phyloP scores from a whole-genome alignment of 2,113 vertebrate species.

The Madoqua kirkii region DNA sequence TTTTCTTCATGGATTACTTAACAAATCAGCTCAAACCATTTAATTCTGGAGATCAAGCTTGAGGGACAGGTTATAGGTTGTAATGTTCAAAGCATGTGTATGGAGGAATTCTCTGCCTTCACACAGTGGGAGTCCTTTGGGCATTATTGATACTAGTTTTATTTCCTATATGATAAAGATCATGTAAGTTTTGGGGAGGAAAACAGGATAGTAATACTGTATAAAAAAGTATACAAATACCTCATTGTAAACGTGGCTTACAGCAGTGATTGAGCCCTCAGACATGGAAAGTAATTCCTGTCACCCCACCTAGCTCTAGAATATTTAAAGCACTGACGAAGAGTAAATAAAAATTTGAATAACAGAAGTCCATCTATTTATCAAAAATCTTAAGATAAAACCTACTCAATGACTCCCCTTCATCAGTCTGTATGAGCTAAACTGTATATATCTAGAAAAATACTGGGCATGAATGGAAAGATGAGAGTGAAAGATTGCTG shows the following conservation, averaged over 20 bases:
- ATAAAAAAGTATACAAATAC: not conserved
- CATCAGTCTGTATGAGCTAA: not conserved
- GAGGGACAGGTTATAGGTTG: not conserved
- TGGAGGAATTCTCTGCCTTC: not conserved
- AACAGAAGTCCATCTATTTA: slow-evolving; percentile 62
- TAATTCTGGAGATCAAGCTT: slow-evolving; percentile 1
- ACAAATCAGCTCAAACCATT: not conserved
- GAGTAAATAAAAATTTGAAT: slow-evolving; percentile 27
- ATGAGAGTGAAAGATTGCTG: not conserved
- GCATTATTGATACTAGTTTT: not conserved
- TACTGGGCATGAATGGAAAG: not conserved
- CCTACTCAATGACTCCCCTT: slow-evolving; percentile 42
- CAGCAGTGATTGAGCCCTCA: not conserved
- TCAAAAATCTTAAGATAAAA: slow-evolving; percentile 68
- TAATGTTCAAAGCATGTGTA: not conserved
- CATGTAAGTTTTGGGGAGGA: not conserved
- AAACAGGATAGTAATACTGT: slow-evolving; percentile 9
- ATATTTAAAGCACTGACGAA: not conserved
- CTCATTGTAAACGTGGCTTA: slow-evolving; percentile 24
- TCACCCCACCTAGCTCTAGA: not conserved
- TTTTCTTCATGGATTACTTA: not conserved
- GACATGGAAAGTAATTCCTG: slow-evolving; percentile 29
- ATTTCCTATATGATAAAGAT: not conserved
- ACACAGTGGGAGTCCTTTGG: not conserved
- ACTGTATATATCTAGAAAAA: not conserved